phyloP scores from a whole-genome alignment of 2,888 invertebrate genomes.

The Acrobasis consociella region DNA sequence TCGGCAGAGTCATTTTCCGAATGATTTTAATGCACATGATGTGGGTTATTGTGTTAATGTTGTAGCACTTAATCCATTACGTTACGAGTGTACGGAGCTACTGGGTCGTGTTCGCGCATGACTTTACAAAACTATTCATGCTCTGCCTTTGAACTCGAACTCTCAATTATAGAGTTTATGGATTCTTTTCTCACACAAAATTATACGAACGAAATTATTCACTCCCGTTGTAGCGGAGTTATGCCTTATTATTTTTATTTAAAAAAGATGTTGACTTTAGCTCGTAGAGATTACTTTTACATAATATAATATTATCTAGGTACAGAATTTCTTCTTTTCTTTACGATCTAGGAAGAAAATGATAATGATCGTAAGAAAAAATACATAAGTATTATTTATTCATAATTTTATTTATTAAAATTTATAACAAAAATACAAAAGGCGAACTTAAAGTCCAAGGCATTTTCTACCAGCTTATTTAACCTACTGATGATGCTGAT shows the following conservation, averaged over 20 bases:
- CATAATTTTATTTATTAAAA: too few relatives aligned
- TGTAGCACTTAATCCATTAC: slow-evolving; percentile 62
- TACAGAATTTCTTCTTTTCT: too few relatives aligned
- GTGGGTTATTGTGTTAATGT: slow-evolving; percentile 74
- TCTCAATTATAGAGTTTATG: slow-evolving; percentile 17
- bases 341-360: too few relatives aligned
- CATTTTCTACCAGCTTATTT: too few relatives aligned
- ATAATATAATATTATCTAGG: too few relatives aligned
- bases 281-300: too few relatives aligned
- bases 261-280: too few relatives aligned
- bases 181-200: neutral
- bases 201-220: slow-evolving; percentile 5
- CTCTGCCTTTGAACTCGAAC: slow-evolving; percentile 19
- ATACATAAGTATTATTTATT: too few relatives aligned
- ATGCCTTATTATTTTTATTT: neutral
- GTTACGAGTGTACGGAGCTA: slow-evolving; percentile 23
- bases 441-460: too few relatives aligned
- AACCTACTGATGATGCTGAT: too few relatives aligned
- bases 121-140: slow-evolving; percentile 23
- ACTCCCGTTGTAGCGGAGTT: neutral
- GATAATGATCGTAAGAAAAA: too few relatives aligned
- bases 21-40: slow-evolving; percentile 57
- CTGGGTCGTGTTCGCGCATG: slow-evolving; percentile 34
- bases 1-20: slow-evolving; percentile 54
- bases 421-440: too few relatives aligned